Evolutionary conservation across 2,113 vertebrate genomes (phyloP).

Genomic region (Sceloporus tristichus): DNA sequence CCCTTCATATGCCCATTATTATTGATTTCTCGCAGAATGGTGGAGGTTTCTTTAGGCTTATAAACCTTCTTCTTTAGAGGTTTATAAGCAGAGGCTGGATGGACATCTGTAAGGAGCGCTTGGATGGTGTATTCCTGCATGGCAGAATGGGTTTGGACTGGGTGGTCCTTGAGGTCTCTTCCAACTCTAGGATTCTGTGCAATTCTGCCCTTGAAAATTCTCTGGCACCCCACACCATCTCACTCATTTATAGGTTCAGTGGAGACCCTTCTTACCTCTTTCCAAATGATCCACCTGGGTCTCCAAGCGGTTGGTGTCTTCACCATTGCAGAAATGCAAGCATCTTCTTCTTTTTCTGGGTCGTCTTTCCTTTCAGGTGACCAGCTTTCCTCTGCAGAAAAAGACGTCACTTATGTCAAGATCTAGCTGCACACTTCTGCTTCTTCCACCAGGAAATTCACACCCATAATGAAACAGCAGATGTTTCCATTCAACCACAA

Average conservation of each 20-base stretch:
- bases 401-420: not conserved
- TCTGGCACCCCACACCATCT: not conserved
- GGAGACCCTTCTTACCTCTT: slow-evolving; percentile 11
- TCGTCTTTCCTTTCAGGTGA: not conserved
- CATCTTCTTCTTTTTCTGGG: not conserved
- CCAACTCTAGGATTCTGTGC: no score
- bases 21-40: no score
- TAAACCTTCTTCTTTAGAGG: no score
- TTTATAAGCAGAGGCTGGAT: no score
- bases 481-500: slow-evolving; percentile 18
- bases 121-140: no score
- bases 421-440: slow-evolving; percentile 21
- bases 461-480: not conserved
- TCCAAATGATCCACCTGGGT: not conserved
- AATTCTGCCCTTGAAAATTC: not conserved
- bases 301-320: not conserved
- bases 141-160: no score
- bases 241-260: no score
- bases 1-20: no score
- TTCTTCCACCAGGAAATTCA: slow-evolving; percentile 35
- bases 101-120: no score
- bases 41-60: no score
- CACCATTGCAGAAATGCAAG: not conserved
- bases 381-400: not conserved
- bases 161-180: no score